phyloP scores from a whole-genome alignment of 2,888 invertebrate genomes.

The Theristus sp. region DNA sequence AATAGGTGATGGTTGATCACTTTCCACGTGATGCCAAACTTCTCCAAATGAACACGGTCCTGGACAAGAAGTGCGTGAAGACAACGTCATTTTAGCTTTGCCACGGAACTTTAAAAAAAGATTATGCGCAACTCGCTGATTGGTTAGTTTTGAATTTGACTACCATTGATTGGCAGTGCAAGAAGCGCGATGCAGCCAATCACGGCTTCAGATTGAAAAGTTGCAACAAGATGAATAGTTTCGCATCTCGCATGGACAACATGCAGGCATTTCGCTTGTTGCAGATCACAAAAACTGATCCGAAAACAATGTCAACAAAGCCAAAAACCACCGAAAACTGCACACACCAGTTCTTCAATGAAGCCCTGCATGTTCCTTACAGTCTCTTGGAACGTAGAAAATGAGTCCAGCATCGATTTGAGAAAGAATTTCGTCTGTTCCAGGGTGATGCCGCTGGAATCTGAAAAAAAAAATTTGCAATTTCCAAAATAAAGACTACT shows the following conservation, averaged over 20 bases:
- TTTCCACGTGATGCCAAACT: slow-evolving; percentile 48
- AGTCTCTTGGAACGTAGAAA: slow-evolving; percentile 42
- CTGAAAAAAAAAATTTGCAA: neutral
- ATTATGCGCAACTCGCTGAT: too few relatives aligned
- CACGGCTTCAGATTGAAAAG: neutral
- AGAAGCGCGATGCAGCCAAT: too few relatives aligned
- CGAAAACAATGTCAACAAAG: slow-evolving; percentile 1
- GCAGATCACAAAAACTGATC: neutral
- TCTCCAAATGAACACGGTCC: slow-evolving; percentile 43
- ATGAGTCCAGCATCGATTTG: slow-evolving; percentile 43
- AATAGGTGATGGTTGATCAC: slow-evolving; percentile 49
- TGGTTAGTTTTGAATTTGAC: too few relatives aligned
- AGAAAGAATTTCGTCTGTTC: slow-evolving; percentile 40
- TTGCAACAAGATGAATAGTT: neutral
- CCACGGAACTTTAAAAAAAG: too few relatives aligned
- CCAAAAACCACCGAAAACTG: slow-evolving; percentile 11
- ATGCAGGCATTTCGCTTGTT: neutral
- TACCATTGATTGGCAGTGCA: too few relatives aligned
- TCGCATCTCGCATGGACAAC: neutral
- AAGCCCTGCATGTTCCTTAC: slow-evolving; percentile 29
- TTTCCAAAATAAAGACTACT: too few relatives aligned
- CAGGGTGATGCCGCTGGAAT: neutral
- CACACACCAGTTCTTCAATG: slow-evolving; percentile 37
- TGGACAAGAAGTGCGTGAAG: slow-evolving; percentile 15
- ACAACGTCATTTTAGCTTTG: too few relatives aligned